phyloP scores from a whole-genome alignment of 1,140 invertebrate genomes.

The Heliothis subflexa region DNA sequence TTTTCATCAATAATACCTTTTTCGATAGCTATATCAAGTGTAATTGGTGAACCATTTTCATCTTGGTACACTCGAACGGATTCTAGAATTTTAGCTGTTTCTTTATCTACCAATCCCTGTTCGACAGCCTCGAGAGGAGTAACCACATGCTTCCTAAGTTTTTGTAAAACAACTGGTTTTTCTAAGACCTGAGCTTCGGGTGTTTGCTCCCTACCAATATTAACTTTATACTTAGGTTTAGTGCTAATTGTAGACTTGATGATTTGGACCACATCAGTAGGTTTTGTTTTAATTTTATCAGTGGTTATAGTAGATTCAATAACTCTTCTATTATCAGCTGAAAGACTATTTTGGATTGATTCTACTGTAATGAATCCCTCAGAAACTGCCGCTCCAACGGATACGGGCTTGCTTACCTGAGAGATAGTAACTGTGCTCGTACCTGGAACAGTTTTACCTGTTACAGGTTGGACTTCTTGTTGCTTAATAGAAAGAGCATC shows the following conservation, averaged over 20 bases:
- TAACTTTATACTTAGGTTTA: constrained; percentile 90
- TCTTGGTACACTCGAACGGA: constrained; percentile 85
- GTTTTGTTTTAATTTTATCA: constrained; percentile 71
- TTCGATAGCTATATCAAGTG: constrained; percentile 92
- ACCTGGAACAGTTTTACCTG: constrained; percentile 14
- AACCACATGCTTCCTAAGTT: constrained; percentile 91
- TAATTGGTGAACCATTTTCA: constrained; percentile 88
- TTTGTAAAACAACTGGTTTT: constrained; percentile 92
- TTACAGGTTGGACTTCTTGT: constrained; percentile 29
- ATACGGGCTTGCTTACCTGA: constrained; percentile 67
- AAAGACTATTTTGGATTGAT: constrained; percentile 75
- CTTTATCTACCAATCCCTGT: constrained; percentile 91
- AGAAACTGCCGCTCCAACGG: constrained; percentile 78
- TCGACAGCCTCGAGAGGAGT: constrained; percentile 90
- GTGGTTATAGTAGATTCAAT: constrained; percentile 60
- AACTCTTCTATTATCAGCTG: constrained; percentile 71
- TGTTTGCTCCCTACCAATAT: constrained; percentile 87
- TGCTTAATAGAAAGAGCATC: constrained; percentile 47
- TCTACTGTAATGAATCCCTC: constrained; percentile 82
- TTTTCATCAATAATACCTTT: constrained; percentile 91
- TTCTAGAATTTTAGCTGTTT: constrained; percentile 90
- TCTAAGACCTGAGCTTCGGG: constrained; percentile 87
- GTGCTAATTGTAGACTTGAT: constrained; percentile 86
- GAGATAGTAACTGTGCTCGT: constrained; percentile 51
- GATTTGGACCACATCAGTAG: constrained; percentile 72